phyloP scores from a whole-genome alignment of 2,888 invertebrate genomes.

The Ormyrus rosae region DNA sequence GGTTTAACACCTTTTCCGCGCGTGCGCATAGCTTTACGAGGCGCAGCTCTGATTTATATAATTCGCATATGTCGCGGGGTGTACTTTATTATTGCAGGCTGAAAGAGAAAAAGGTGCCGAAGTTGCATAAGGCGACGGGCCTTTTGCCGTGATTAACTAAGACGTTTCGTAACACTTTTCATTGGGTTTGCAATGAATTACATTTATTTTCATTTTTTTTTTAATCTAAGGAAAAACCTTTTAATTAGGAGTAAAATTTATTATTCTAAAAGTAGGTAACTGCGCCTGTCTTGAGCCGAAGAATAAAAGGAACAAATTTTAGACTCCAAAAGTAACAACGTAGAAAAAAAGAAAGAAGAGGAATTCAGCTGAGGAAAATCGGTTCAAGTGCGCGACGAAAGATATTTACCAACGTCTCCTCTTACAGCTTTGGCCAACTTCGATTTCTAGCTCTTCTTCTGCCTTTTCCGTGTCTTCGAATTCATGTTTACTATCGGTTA shows the following conservation, averaged over 20 bases:
- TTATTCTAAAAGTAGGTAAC: neutral
- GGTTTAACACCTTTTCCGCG: neutral
- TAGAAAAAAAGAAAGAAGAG: neutral
- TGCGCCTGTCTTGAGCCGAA: neutral
- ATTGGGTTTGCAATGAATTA: too few relatives aligned
- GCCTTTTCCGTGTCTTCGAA: conserved; percentile 54
- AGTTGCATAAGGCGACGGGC: neutral
- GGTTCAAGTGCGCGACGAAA: conserved; percentile 44
- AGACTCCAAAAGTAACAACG: conserved; percentile 4
- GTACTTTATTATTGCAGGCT: neutral
- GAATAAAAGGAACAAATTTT: conserved; percentile 1
- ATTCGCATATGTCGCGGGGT: neutral
- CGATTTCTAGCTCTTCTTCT: conserved; percentile 57
- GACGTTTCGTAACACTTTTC: too few relatives aligned
- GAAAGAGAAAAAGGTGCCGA: neutral
- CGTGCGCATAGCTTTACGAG: neutral
- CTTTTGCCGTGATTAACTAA: too few relatives aligned
- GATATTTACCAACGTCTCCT: conserved; percentile 67
- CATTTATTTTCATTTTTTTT: too few relatives aligned
- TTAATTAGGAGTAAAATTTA: too few relatives aligned
- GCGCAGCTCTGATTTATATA: neutral
- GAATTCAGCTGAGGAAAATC: conserved; percentile 22
- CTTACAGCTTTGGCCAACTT: conserved; percentile 68
- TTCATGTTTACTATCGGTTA: conserved; percentile 68
- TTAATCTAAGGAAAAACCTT: too few relatives aligned